Evolutionary conservation across 2,797 vertebrate genomes (phyloP).

Genomic region (Parotocinclus haroldoi): DNA sequence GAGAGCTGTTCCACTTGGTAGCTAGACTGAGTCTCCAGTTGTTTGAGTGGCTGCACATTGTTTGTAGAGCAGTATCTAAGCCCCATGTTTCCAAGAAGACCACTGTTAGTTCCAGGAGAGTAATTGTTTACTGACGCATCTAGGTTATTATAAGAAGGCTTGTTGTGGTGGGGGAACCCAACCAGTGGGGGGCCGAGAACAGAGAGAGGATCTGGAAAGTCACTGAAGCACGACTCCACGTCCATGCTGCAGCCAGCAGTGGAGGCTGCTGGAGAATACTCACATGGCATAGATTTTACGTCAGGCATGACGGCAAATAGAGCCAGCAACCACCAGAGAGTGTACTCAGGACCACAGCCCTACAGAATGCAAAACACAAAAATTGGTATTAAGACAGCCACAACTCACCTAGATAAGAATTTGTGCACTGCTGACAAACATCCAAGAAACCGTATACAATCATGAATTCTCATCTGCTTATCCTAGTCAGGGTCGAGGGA

Average conservation of each 20-base stretch:
- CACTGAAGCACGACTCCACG: conserved; percentile 71
- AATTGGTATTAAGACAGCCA: conserved; percentile 11
- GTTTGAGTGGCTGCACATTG: conserved; percentile 68
- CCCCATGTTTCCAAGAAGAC: conserved; percentile 75
- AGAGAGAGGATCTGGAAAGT: conserved; percentile 70
- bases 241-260: conserved; percentile 71
- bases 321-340: conserved; percentile 45
- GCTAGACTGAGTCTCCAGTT: conserved; percentile 54
- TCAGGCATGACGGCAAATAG: conserved; percentile 66
- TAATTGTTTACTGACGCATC: conserved; percentile 57
- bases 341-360: conserved; percentile 43
- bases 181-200: conserved; percentile 64
- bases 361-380: conserved; percentile 27
- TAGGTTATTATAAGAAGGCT: conserved; percentile 37
- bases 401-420: neutral
- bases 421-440: too few species aligned
- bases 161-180: conserved; percentile 63
- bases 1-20: conserved; percentile 28
- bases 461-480: too few species aligned
- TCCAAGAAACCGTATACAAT: too few species aligned
- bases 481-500: too few species aligned
- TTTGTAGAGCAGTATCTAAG: conserved; percentile 72
- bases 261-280: conserved; percentile 67
- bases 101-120: conserved; percentile 68
- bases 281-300: conserved; percentile 75